Percentiles rank a stretch among this genome's conserved stretches.
Evolutionary conservation across 2,888 invertebrate genomes (phyloP).

Genomic region (Plagodis dolabraria): DNA sequence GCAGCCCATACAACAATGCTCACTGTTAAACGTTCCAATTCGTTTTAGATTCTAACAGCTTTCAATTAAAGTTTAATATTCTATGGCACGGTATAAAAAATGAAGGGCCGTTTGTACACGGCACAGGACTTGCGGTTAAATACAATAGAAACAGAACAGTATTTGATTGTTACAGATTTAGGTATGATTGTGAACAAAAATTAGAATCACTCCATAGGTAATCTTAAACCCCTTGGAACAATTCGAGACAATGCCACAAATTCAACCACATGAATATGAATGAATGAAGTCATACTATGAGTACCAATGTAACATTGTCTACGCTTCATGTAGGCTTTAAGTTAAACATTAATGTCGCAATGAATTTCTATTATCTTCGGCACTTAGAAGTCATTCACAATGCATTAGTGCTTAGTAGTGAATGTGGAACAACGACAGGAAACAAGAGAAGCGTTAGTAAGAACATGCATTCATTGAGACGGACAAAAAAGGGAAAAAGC

Average conservation of each 20-base stretch:
- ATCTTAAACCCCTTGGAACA: not conserved
- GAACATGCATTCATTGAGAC: slow-evolving; percentile 55
- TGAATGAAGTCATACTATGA: slow-evolving; percentile 5
- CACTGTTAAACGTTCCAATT: slow-evolving; percentile 53
- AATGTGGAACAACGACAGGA: slow-evolving; percentile 63
- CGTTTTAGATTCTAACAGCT: slow-evolving; percentile 56
- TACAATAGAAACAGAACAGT: slow-evolving; percentile 52
- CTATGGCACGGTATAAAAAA: slow-evolving; percentile 43
- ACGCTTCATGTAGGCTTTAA: slow-evolving; percentile 5
- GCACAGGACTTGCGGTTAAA: slow-evolving; percentile 60
- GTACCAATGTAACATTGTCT: slow-evolving; percentile 7
- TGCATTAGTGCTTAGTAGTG: slow-evolving; percentile 48
- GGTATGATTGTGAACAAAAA: slow-evolving; percentile 14
- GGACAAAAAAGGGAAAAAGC: slow-evolving; percentile 58
- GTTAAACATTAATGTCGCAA: slow-evolving; percentile 23
- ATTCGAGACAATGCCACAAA: not conserved
- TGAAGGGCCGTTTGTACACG: slow-evolving; percentile 48
- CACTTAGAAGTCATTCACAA: slow-evolving; percentile 47
- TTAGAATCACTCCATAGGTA: slow-evolving; percentile 12
- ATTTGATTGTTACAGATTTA: slow-evolving; percentile 41
- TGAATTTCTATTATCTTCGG: slow-evolving; percentile 27
- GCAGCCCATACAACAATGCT: slow-evolving; percentile 58
- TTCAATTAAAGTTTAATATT: slow-evolving; percentile 53
- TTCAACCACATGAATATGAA: slow-evolving; percentile 14
- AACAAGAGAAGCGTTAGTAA: slow-evolving; percentile 61